phyloP scores from a whole-genome alignment of 2,888 invertebrate species.

The Melipona beecheii region DNA sequence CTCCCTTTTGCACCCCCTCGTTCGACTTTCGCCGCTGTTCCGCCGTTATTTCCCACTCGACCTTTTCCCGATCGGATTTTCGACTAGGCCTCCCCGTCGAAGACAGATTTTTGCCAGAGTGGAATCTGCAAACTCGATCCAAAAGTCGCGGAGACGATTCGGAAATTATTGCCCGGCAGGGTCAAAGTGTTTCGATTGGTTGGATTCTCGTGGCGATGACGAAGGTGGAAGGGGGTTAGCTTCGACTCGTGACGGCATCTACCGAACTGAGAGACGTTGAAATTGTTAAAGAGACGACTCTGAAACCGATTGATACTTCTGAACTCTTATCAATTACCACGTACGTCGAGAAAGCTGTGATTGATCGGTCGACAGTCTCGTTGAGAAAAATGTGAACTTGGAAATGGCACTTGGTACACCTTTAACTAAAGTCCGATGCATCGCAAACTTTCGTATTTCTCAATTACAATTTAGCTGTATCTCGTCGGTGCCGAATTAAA shows the following conservation, averaged over 20 bases:
- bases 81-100: constrained; percentile 13
- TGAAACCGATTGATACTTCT: not conserved
- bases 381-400: not conserved
- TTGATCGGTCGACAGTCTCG: not conserved
- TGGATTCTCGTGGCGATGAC: not conserved
- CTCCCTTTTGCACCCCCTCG: constrained; percentile 12
- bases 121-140: not conserved
- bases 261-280: not conserved
- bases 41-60: constrained; percentile 22
- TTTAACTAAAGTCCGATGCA: too few species aligned
- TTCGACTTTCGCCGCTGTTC: constrained; percentile 20
- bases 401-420: too few species aligned
- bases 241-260: not conserved
- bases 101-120: constrained; percentile 4
- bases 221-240: too few species aligned
- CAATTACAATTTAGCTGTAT: too few species aligned
- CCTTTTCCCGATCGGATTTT: constrained; percentile 26
- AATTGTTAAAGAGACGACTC: not conserved
- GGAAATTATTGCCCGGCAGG: not conserved
- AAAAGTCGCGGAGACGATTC: not conserved
- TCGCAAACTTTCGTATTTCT: too few species aligned
- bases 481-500: too few species aligned
- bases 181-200: not conserved
- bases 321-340: not conserved
- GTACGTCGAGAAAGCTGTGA: not conserved